A percentile compares a stretch with the other conserved stretches of the same genome.
phyloP scores from a whole-genome alignment of 2,888 invertebrate genomes.

The Leptodirus hochenwartii region DNA sequence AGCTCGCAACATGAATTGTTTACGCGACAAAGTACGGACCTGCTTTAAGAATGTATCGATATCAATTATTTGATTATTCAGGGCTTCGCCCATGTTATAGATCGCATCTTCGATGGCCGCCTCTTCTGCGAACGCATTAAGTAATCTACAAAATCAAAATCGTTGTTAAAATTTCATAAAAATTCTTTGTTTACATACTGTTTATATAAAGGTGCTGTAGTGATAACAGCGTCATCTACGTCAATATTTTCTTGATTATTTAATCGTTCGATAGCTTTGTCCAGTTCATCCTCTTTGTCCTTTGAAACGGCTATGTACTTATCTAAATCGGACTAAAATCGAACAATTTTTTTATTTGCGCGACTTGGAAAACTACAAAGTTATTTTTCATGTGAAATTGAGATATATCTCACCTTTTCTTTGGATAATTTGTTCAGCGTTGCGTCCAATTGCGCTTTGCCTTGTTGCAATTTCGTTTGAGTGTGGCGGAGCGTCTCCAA shows the following conservation, averaged over 20 bases:
- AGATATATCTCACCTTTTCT: slow-evolving; percentile 35
- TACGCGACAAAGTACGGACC: slow-evolving; percentile 83
- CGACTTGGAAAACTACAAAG: background rate
- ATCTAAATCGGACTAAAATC: slow-evolving; percentile 51
- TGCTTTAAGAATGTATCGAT: slow-evolving; percentile 92
- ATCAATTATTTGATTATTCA: slow-evolving; percentile 83
- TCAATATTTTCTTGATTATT: slow-evolving; percentile 67
- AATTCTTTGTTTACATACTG: slow-evolving; percentile 36
- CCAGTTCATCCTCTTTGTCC: slow-evolving; percentile 76
- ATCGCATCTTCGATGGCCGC: slow-evolving; percentile 97
- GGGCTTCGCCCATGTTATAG: slow-evolving; percentile 91
- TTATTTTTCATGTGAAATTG: background rate
- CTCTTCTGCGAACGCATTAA: slow-evolving; percentile 93
- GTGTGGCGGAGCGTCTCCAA: slow-evolving; percentile 75
- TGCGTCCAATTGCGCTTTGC: slow-evolving; percentile 63
- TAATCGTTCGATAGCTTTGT: slow-evolving; percentile 57
- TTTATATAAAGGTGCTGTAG: slow-evolving; percentile 88
- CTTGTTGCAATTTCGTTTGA: slow-evolving; percentile 69
- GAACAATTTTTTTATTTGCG: slow-evolving; percentile 5
- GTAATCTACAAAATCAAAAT: slow-evolving; percentile 37
- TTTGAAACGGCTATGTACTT: slow-evolving; percentile 66
- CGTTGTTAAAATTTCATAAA: slow-evolving; percentile 1
- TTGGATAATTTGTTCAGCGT: slow-evolving; percentile 59
- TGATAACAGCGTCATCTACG: slow-evolving; percentile 93
- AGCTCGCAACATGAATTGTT: slow-evolving; percentile 90